Evolutionary conservation across 2,888 invertebrate genomes (phyloP), one percentile per base, ranked within the genome.

Genomic region (Torymus tubicola): DNA sequence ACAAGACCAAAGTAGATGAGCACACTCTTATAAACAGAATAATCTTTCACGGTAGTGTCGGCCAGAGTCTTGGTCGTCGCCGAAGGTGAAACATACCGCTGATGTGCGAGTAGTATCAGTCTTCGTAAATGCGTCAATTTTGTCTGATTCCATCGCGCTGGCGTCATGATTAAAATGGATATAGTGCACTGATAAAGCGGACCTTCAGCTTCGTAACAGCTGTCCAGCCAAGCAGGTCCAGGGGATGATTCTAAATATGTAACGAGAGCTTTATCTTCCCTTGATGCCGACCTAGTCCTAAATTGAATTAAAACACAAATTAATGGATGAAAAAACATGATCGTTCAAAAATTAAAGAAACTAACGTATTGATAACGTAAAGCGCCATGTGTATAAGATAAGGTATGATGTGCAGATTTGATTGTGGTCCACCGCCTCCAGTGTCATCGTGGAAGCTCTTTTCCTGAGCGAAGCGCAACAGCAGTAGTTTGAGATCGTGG

Each of bases 391-490:
- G 98, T 83, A 96, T 92, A 77, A 99, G 93, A 89, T 98, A 98
- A 11, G 99, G 99, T 83, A 98, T 94, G 87, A 99, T 95, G 92
- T 99, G 98, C 95, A 99, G 96, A 92, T 99, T 99, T 84, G 98
- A 98, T 88, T 98, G 97, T 14, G 98, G 97, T 0, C 98, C 99
- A 86, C 98, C 98, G 84, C 98, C 99, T 18, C 99, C 98, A 1
- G 98, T 97, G 92, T 99, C 99, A 90, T 98, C 98, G 90, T 98
- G 98, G 93, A 99, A 99, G 82, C 97, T 96, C 89, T 96, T 96
- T 86, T 98, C 98, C 91, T 96, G 95, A 0, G 98, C 96, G 92
- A 99, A 98, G 78, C 98, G 93, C 86, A 96, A 90, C 81, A 99
- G 91, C 78, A 99, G 92, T 85, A 98, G 92, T 92, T 99, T 99